phyloP scores from a whole-genome alignment of 2,797 vertebrate species.

The Steatocranus sp. region DNA sequence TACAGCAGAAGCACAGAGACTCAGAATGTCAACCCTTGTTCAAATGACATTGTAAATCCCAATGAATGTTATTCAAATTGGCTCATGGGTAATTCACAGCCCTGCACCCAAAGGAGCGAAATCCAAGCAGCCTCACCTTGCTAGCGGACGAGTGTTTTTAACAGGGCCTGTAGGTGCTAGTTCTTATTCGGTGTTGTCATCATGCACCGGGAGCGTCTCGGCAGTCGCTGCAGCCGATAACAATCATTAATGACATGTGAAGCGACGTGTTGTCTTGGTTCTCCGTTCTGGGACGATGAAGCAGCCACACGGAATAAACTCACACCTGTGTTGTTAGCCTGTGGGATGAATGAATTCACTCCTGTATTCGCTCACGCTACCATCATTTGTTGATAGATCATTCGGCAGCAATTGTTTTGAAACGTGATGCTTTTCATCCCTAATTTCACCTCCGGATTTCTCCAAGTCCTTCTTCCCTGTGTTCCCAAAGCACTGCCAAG shows the following conservation, averaged over 20 bases:
- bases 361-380: background rate
- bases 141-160: slow-evolving; percentile 26
- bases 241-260: slow-evolving; percentile 27
- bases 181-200: slow-evolving; percentile 12
- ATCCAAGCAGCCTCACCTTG: slow-evolving; percentile 51
- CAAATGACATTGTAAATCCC: slow-evolving; percentile 63
- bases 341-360: background rate
- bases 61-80: slow-evolving; percentile 65
- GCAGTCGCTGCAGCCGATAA: slow-evolving; percentile 6
- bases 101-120: slow-evolving; percentile 31
- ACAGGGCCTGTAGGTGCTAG: background rate
- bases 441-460: background rate
- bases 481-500: background rate
- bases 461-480: background rate
- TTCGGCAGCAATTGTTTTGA: background rate
- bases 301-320: background rate
- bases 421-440: background rate
- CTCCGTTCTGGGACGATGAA: background rate
- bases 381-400: background rate
- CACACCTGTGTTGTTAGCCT: background rate
- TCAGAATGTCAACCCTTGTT: slow-evolving; percentile 57
- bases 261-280: background rate
- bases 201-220: background rate
- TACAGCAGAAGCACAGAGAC: slow-evolving; percentile 36
- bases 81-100: slow-evolving; percentile 64